phyloP scores from a whole-genome alignment of 53 echinoderm and acorn worm species.

The Arbacia lixula region DNA sequence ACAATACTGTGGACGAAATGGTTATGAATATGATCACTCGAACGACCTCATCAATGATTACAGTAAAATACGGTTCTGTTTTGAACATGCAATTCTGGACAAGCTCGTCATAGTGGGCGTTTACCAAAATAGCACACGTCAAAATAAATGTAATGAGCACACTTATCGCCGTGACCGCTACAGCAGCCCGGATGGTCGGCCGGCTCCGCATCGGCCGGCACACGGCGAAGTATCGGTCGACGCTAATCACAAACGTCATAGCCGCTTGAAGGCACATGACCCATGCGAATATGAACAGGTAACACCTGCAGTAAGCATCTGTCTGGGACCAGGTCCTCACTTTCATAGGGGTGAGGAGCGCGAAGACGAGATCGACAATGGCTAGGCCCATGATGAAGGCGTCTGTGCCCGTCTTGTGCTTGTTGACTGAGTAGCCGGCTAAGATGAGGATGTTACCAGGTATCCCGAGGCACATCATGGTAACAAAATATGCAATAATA shows the following conservation, averaged over 20 bases:
- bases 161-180: neutral
- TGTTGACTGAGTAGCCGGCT: conserved; percentile 6
- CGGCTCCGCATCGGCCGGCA: conserved; percentile 11
- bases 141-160: neutral
- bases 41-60: too few species aligned
- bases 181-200: neutral
- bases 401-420: conserved; percentile 17
- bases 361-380: neutral
- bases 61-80: too few species aligned
- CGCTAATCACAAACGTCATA: neutral
- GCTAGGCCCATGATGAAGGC: conserved; percentile 28
- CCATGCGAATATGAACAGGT: conserved; percentile 4
- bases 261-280: neutral
- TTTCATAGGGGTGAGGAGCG: neutral
- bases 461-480: neutral
- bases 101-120: too few species aligned
- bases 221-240: conserved; percentile 26
- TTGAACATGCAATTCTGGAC: too few species aligned
- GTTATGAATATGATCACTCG: too few species aligned
- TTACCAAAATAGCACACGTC: too few species aligned
- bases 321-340: neutral
- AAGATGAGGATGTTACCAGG: neutral
- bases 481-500: neutral
- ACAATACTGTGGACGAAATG: too few species aligned
- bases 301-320: conserved; percentile 9